Evolutionary conservation across 2,888 invertebrate species (phyloP).

Genomic region (Glyphotaelius pellucidus): DNA sequence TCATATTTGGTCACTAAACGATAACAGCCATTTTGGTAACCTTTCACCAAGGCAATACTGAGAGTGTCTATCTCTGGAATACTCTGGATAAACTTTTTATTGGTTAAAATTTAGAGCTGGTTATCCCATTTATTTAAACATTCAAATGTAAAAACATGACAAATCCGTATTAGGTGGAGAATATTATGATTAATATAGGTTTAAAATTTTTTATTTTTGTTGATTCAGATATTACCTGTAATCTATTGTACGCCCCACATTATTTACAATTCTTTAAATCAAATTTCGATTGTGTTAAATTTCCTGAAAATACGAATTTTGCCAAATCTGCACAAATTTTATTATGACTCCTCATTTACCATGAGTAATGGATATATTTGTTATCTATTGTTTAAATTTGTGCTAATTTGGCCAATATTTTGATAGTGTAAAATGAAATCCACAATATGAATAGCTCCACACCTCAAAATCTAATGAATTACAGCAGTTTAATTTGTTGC

Average conservation of each 20-base stretch:
- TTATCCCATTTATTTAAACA: no score
- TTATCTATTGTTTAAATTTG: not conserved
- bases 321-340: not conserved
- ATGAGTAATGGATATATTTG: not conserved
- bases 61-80: no score
- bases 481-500: not conserved
- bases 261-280: not conserved
- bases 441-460: not conserved
- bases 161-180: no score
- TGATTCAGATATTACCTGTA: not conserved
- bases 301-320: not conserved
- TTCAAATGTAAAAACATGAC: no score
- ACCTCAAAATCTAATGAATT: not conserved
- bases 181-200: no score
- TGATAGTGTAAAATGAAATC: not conserved
- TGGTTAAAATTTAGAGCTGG: no score
- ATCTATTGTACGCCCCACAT: not conserved
- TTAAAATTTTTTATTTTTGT: not conserved
- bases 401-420: not conserved
- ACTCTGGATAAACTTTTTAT: no score
- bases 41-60: no score
- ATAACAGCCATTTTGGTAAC: no score
- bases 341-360: not conserved
- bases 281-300: not conserved
- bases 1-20: no score